Evolutionary conservation across 2,888 invertebrate genomes (phyloP), one percentile per base, ranked within the genome.

Genomic region (Cyclophora albipunctata): DNA sequence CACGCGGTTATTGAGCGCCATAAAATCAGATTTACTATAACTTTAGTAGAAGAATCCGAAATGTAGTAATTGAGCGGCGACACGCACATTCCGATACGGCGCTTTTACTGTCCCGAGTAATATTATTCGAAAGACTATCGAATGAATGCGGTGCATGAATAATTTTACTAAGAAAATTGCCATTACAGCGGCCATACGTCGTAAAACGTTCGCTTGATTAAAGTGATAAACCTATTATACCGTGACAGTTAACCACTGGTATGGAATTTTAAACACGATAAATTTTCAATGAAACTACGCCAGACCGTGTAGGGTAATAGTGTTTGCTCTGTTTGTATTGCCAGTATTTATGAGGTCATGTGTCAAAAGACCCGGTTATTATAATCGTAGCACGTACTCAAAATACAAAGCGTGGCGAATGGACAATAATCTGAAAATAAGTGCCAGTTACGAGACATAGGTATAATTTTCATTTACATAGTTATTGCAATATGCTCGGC

Each of bases 131-230:
- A 3, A 33, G 4, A 48, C 41, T 3, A 42, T 42, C 42, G 34
- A n/a, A 7, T 40, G 33, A 35, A 20, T 42, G 40, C 35, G 33
- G 34, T 7, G 44, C 34, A 49, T 46, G 43, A 34, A 35, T 45
- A 46, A 42, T 48, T 46, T 50, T 47, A 37, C 40, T 40, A 3
- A 37, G 35, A 44, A 40, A 49, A 54, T 45, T 46, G 49, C 51
- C 53, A 51, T 57, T 55, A 48, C 45, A 46, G 43, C 54, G 45
- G 55, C 20, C 54, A 46, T 55, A 53, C 51, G 46, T 55, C 51
- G 52, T 58, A 58, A 57, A 58, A 52, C 47, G 50, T 45, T 53
- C 47, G 46, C 48, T 58, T 62, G 55, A 60, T 61, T 58, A 58
- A 59, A 54, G 48, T 58, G 48, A 48, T 58, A 58, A 60, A 51